These are phyloP conservation scores for Aldabrachelys gigantea DNA, from an alignment of 2,113 vertebrate species.

Conservation along the genomic window DNA sequence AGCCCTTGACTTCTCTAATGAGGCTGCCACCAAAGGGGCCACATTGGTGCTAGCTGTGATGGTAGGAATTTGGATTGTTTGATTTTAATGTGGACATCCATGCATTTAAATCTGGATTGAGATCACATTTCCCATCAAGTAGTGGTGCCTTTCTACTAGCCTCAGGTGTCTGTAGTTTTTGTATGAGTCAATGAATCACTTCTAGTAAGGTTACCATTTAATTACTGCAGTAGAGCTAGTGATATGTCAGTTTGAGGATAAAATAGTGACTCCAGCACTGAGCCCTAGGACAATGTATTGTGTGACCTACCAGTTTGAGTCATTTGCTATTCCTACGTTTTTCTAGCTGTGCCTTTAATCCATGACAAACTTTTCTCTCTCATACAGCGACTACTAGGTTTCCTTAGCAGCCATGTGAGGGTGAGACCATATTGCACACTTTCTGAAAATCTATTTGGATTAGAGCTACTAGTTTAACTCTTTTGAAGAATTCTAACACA, in stretches of 20 bases:
- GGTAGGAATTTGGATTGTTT: not conserved
- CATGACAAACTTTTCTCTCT: not conserved
- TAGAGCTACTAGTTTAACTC: slow-evolving; percentile 30
- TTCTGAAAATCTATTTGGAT: slow-evolving; percentile 30
- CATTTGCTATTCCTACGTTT: not conserved
- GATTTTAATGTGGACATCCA: not conserved
- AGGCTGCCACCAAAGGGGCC: too few species aligned
- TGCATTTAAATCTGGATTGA: not conserved
- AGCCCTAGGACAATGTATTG: not conserved
- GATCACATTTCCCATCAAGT: not conserved
- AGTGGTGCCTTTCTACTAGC: slow-evolving; percentile 29
- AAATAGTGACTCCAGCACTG: not conserved
- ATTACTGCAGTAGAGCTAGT: not conserved
- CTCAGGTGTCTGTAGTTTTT: not conserved
- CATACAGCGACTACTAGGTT: not conserved
- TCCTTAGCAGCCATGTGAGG: not conserved
- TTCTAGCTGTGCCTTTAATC: not conserved
- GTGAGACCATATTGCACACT: not conserved
- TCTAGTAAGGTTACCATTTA: slow-evolving; percentile 33
- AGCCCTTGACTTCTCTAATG: not conserved
- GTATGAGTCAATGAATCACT: not conserved
- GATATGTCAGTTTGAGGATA: not conserved
- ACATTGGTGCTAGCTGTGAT: too few species aligned
- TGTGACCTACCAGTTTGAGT: not conserved
- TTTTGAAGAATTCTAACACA: slow-evolving; percentile 42